Base-by-base conservation (phyloP, 2,888 invertebrate genomes). In the Agrochola lychnidis region DNA sequence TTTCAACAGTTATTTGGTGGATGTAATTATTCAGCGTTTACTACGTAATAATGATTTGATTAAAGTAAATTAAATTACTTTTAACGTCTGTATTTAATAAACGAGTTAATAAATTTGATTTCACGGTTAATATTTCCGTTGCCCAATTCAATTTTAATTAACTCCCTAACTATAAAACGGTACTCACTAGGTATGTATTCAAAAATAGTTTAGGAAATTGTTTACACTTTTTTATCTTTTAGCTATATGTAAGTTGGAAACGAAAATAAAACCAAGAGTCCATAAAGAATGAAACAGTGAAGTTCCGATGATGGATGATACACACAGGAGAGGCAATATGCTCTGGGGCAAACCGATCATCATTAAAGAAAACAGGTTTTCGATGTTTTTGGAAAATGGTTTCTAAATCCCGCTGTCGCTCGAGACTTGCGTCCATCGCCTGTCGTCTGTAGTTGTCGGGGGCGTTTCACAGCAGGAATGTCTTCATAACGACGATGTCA, bases 401-500 rank as follows among this genome's bases (percentile, higher is more conserved):
- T 19, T 45, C 10, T 1, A 19, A 42, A 45, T 4, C 10, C 22
- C 62, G 81, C 71, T 30, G 9, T 1, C 30, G 70, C 67, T 63
- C 19, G 3, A 70, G 56, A 36, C 59, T 81, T 56, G 66, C 10
- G 62, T 1, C 6, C 3, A 12, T 7, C 51, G 59, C n/a, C 16
- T 40, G 72, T 74, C 67, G 51, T 22, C 71, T 73, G 75, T 59
- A 64, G 72, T 45, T 53, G 76, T 75, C 63, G 83, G 76, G 78
- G 82, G 87, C 84, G 83, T 73, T 72, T 40, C 73, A 16, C 74
- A 45, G 59, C 80, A 68, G 73, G 78, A 87, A 89, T 89, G 85
- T 89, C 87, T 89, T 87, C 85, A 89, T 88, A 87, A 80, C 85
- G 82, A 86, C 87, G 84, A 78, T 84, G 84, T 87, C 89, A 88